phyloP scores from a whole-genome alignment of 2,888 invertebrate species.

The Calameuta idolon region DNA sequence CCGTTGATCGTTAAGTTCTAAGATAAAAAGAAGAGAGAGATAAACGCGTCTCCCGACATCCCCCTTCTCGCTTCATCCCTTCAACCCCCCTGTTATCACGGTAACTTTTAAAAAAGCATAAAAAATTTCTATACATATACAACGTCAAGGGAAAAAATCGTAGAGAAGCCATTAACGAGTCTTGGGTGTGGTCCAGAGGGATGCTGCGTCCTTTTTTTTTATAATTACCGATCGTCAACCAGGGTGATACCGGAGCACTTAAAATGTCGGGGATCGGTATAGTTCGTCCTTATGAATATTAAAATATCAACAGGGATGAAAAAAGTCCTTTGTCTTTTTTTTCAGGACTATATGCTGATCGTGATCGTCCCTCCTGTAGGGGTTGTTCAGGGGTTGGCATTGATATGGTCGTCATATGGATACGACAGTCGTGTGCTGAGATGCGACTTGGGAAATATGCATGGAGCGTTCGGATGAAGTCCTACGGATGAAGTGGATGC shows the following conservation, averaged over 20 bases:
- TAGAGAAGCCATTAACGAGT: neutral
- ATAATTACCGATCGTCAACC: neutral
- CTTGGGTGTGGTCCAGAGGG: neutral
- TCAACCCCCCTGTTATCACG: neutral
- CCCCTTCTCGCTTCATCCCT: too few species aligned
- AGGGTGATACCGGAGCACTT: neutral
- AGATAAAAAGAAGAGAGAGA: neutral
- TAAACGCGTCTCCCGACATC: neutral
- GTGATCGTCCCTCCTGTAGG: neutral
- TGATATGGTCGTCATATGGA: conserved; percentile 6
- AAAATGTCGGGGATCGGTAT: neutral
- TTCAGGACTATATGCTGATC: neutral
- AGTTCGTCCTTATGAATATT: conserved; percentile 36
- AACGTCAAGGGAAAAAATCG: too few species aligned
- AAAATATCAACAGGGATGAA: conserved; percentile 25
- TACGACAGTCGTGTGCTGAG: conserved; percentile 29
- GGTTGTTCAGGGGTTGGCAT: neutral
- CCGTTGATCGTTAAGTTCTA: neutral
- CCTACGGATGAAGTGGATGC: conserved; percentile 31
- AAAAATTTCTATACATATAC: neutral
- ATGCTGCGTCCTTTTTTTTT: neutral
- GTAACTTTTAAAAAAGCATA: neutral
- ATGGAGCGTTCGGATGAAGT: conserved; percentile 27
- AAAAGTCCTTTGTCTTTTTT: neutral
- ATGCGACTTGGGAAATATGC: conserved; percentile 43